These are phyloP conservation scores for Drosophila tropicalis DNA, from an alignment of 1,140 invertebrate genomes.

Conservation along the genomic window DNA sequence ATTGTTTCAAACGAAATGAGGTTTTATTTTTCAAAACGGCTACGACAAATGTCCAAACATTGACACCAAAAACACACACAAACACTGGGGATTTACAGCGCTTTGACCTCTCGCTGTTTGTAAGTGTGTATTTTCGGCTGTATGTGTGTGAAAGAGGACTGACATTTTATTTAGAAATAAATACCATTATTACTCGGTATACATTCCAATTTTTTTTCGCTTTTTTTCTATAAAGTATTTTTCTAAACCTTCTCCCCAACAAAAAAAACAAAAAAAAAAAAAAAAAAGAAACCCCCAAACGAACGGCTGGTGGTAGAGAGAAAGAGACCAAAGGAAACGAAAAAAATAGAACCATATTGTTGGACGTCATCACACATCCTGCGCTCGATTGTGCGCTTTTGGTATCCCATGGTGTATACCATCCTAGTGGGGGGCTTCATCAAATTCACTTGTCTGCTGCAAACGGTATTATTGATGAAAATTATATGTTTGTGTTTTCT, in stretches of 20 bases:
- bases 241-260: conserved; percentile 37
- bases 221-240: conserved; percentile 53
- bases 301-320: background rate
- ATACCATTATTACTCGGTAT: conserved; percentile 59
- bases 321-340: background rate
- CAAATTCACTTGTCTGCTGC: conserved; percentile 64
- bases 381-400: conserved; percentile 26
- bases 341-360: conserved; percentile 13
- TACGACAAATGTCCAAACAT: conserved; percentile 56
- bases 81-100: conserved; percentile 50
- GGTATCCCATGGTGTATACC: conserved; percentile 48
- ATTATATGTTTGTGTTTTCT: conserved; percentile 60
- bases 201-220: conserved; percentile 7
- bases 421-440: conserved; percentile 45
- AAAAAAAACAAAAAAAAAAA: background rate
- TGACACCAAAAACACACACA: conserved; percentile 39
- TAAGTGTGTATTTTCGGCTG: conserved; percentile 14
- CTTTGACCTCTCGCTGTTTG: conserved; percentile 55
- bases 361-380: conserved; percentile 13
- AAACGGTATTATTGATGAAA: conserved; percentile 64
- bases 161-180: conserved; percentile 65
- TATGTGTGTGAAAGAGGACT: conserved; percentile 31
- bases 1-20: conserved; percentile 45
- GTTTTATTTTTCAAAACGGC: conserved; percentile 53
- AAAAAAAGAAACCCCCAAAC: background rate